Evolutionary conservation across 1,140 invertebrate genomes (phyloP).

Genomic region (Orius insidiosus): DNA sequence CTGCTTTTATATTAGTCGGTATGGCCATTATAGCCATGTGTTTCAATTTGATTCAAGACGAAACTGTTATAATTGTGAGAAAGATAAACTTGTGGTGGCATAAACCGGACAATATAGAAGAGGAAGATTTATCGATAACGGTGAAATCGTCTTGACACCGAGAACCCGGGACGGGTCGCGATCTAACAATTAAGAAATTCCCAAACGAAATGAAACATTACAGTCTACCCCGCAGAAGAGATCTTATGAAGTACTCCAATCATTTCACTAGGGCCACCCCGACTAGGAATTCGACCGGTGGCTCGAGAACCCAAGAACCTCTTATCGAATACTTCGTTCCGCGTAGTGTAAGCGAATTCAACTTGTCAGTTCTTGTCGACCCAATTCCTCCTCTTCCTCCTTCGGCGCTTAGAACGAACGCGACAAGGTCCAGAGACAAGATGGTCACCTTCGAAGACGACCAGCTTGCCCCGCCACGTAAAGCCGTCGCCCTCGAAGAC

Average conservation of each 20-base stretch:
- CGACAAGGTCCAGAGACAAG: conserved; percentile 38
- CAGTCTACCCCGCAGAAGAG: conserved; percentile 16
- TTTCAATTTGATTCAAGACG: conserved; percentile 88
- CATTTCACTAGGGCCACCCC: conserved; percentile 15
- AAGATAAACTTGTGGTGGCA: conserved; percentile 22
- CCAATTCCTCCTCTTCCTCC: conserved; percentile 32
- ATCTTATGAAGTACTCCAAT: conserved; percentile 9
- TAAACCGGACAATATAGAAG: conserved; percentile 22
- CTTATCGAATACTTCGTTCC: conserved; percentile 67
- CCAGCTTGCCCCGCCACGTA: conserved; percentile 26
- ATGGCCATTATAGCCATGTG: conserved; percentile 93
- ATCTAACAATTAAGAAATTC: conserved; percentile 25
- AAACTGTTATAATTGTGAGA: conserved; percentile 52
- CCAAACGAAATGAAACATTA: conserved; percentile 17
- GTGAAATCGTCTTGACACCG: conserved; percentile 19
- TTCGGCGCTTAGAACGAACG: conserved; percentile 21
- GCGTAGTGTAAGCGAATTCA: conserved; percentile 62
- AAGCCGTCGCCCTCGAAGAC: conserved; percentile 28
- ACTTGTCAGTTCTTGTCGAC: conserved; percentile 41
- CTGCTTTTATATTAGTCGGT: conserved; percentile 80
- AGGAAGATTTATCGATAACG: conserved; percentile 24
- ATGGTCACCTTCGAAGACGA: conserved; percentile 72
- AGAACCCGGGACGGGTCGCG: conserved; percentile 28
- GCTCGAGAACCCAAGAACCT: conserved; percentile 30
- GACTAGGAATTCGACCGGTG: conserved; percentile 19